Percentiles rank a stretch among this genome's conserved stretches.
phyloP scores from a whole-genome alignment of 2,797 vertebrate species.

The Dendrocincla tyrannina region DNA sequence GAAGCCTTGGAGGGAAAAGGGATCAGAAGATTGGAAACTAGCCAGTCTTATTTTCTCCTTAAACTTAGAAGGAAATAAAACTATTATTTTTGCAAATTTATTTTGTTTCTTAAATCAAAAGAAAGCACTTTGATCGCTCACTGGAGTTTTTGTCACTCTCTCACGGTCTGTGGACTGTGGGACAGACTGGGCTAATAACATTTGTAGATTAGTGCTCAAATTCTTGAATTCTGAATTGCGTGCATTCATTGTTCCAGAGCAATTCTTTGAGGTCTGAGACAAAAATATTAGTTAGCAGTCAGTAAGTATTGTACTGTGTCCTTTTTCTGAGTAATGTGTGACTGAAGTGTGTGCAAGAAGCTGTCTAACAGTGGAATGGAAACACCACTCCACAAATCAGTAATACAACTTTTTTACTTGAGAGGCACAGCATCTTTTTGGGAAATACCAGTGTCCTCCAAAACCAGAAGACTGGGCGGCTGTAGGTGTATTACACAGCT shows the following conservation, averaged over 20 bases:
- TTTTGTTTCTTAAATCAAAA: not conserved
- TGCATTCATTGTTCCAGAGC: not conserved
- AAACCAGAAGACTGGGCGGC: not conserved
- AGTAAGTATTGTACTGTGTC: not conserved
- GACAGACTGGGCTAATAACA: not conserved
- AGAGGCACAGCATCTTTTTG: not conserved
- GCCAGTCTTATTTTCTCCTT: not conserved
- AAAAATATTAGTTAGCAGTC: not conserved
- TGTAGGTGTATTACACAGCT: not conserved
- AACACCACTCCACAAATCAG: not conserved
- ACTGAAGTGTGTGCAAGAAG: not conserved
- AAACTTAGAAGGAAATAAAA: not conserved
- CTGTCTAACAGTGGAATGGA: not conserved
- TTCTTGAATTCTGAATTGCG: not conserved
- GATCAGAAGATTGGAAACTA: not conserved
- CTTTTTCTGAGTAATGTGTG: not conserved
- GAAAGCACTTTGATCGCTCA: not conserved
- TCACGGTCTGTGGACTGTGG: not conserved
- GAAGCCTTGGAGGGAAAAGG: not conserved
- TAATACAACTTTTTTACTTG: not conserved
- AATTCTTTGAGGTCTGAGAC: not conserved
- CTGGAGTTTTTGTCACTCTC: not conserved
- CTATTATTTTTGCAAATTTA: not conserved
- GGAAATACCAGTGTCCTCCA: not conserved
- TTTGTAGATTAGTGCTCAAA: not conserved